Percentiles rank a stretch among this genome's conserved stretches.
These are phyloP conservation scores for Ormyrus rosae DNA, from an alignment of 2,888 invertebrate genomes.

Conservation along the genomic window DNA sequence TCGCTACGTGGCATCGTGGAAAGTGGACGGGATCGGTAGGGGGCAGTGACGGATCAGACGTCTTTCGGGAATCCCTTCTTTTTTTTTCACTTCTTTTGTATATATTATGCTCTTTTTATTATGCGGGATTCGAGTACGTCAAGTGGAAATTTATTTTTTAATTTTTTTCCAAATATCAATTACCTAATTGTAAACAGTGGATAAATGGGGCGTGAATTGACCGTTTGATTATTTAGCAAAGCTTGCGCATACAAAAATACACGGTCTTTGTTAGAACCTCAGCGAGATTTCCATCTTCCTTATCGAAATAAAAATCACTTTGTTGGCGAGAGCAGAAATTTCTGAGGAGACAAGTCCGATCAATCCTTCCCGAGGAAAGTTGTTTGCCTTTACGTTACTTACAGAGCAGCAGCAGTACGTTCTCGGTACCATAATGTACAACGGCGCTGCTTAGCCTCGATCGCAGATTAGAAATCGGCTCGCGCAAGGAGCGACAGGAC, in stretches of 20 bases:
- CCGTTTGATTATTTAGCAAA: too few relatives aligned
- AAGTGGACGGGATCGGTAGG: not conserved
- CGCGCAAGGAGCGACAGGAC: constrained; percentile 57
- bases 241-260: too few relatives aligned
- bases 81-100: too few relatives aligned
- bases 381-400: not conserved
- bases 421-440: not conserved
- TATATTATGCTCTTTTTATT: too few relatives aligned
- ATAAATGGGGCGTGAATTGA: too few relatives aligned
- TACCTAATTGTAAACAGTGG: too few relatives aligned
- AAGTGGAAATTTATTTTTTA: too few relatives aligned
- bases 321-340: not conserved
- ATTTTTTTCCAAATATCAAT: too few relatives aligned
- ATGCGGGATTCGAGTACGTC: too few relatives aligned
- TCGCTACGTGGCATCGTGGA: constrained; percentile 17
- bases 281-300: not conserved
- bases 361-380: constrained; percentile 2
- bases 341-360: not conserved
- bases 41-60: not conserved
- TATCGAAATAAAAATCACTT: constrained; percentile 17
- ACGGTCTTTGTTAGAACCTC: too few relatives aligned
- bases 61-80: too few relatives aligned
- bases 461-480: constrained; percentile 62
- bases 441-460: not conserved
- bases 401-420: not conserved